Conservation (phyloP, 1,140 invertebrate species). For the Drosophila burlai region DNA sequence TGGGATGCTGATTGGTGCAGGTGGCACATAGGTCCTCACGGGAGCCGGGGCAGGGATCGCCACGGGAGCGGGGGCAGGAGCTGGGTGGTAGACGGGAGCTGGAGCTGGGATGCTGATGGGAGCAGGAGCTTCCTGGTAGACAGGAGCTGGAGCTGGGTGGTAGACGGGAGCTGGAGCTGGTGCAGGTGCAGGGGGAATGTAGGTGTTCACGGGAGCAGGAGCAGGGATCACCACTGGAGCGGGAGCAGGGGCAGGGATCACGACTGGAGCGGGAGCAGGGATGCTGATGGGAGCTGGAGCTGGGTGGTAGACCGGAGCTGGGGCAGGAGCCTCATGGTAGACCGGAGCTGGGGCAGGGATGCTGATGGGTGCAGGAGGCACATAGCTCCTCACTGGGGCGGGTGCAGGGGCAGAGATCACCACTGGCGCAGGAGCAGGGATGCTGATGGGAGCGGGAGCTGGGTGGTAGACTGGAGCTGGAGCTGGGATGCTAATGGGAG, state of each 20-base stretch:
- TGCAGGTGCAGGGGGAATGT: constrained; percentile 6
- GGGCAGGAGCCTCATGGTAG: constrained; percentile 18
- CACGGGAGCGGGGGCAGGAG: constrained; percentile 24
- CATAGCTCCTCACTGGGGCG: constrained; percentile 2
- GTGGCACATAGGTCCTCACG: no score
- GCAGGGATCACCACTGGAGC: constrained; percentile 28
- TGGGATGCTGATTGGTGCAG: constrained; percentile 9
- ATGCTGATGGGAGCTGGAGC: constrained; percentile 17
- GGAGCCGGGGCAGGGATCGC: constrained; percentile 1
- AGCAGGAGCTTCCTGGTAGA: constrained; percentile 4
- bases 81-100: constrained; percentile 9
- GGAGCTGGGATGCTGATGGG: no score
- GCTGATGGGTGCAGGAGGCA: constrained; percentile 16
- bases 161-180: constrained; percentile 21
- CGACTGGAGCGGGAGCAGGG: constrained; percentile 15
- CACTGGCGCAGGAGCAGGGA: constrained; percentile 32
- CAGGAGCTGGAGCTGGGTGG: constrained; percentile 40
- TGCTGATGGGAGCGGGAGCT: constrained; percentile 24
- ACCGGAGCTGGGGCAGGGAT: constrained; percentile 38
- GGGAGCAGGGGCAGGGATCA: constrained; percentile 27
- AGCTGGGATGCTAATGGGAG: constrained; percentile 17
- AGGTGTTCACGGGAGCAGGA: constrained; percentile 19
- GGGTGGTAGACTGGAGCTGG: constrained; percentile 16
- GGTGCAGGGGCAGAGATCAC: constrained; percentile 3
- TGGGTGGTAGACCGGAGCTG: constrained; percentile 42